phyloP scores from a whole-genome alignment of 2,113 vertebrate genomes.

The Trogon melanurus region DNA sequence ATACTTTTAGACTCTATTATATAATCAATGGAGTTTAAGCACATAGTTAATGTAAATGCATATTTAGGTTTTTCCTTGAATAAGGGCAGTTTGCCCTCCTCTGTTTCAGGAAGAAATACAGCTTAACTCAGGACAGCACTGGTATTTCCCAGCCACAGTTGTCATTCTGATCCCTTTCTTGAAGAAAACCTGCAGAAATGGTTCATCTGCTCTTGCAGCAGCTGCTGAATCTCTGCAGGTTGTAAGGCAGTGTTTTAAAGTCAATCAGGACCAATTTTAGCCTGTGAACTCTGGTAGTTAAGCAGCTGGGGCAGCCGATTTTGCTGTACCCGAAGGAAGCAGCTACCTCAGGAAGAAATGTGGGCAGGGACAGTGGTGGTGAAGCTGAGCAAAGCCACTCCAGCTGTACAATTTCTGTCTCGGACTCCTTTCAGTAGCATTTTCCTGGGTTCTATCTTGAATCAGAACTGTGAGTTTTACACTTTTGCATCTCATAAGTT shows the following conservation, averaged over 20 bases:
- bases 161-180: not conserved
- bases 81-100: not conserved
- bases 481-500: not conserved
- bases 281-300: not conserved
- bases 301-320: not conserved
- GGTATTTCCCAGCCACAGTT: not conserved
- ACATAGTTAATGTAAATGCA: not conserved
- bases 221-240: not conserved
- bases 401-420: not conserved
- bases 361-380: fast-evolving
- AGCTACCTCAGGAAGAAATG: not conserved
- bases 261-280: not conserved
- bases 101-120: not conserved
- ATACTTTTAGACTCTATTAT: not conserved
- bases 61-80: not conserved
- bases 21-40: not conserved
- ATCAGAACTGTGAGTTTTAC: not conserved
- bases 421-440: not conserved
- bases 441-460: not conserved
- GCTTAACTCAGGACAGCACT: not conserved
- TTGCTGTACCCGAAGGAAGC: not conserved
- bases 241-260: not conserved
- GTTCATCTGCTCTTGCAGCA: not conserved
- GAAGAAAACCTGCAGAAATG: not conserved
- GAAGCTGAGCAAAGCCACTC: not conserved